Evolutionary conservation across 2,888 invertebrate genomes (phyloP).

Genomic region (Ectobius pallidus): DNA sequence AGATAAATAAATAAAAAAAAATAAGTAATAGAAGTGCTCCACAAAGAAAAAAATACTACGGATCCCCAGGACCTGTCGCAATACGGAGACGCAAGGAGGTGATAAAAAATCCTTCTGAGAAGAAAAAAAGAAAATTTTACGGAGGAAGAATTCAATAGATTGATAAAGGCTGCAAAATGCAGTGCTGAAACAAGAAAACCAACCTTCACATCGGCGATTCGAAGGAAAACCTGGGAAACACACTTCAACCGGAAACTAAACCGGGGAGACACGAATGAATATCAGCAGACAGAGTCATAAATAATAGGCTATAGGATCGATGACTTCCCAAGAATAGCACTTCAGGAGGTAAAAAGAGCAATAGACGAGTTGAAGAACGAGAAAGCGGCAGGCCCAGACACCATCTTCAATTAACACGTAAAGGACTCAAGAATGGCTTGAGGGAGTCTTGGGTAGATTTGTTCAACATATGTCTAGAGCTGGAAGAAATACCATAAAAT

Average conservation of each 20-base stretch:
- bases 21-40: no score
- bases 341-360: background rate
- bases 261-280: background rate
- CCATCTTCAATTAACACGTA: background rate
- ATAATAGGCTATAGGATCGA: background rate
- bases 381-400: background rate
- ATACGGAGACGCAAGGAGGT: constrained; percentile 1
- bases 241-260: background rate
- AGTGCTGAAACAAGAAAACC: background rate
- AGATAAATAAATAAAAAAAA: no score
- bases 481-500: background rate
- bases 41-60: no score
- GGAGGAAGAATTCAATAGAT: background rate
- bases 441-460: background rate
- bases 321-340: constrained; percentile 6
- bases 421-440: background rate
- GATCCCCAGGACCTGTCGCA: no score
- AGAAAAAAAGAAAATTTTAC: background rate
- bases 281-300: background rate
- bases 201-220: background rate
- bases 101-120: background rate
- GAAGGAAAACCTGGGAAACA: background rate
- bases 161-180: background rate
- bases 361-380: background rate
- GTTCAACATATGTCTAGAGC: background rate